Evolutionary conservation across 2,113 vertebrate genomes (phyloP), one percentile per base, ranked within the genome.

Genomic region (Myotis davidii): DNA sequence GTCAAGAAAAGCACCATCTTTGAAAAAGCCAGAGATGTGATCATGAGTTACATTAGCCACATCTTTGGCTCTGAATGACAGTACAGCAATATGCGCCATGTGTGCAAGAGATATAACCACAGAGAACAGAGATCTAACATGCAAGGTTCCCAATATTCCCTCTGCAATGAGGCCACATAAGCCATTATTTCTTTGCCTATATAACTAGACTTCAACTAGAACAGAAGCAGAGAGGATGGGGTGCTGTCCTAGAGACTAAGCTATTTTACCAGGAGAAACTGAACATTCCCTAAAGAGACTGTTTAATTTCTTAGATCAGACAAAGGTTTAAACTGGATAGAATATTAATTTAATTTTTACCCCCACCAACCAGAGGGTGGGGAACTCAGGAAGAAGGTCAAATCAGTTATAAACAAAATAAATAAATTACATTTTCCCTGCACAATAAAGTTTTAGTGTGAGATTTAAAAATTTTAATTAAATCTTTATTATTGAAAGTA

Each of bases 341-440:
- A 4, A 64, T 29, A 88, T 85, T 52, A 74, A 73, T 16, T 72
- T 85, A 79, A 59, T 64, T 87, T 70, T 74, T 92, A 69, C 21
- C 17, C 32, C n/a, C 32, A 89, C 34, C 16, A 91, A 32, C 20
- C 4, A 79, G 48, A 10, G 12, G 8, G 25, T 86, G 14, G 52
- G 12, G 5, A 54, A 88, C 3, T 91, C 18, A 78, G 74, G 39
- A 83, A 21, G 67, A 67, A 74, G 39, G 18, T 18, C 29, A 94
- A 45, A 76, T 85, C 69, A 52, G 16, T 69, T 81, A 45, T 76
- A 88, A 18, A 79, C 45, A 42, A 89, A 88, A 77, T 54, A 94
- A 79, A 69, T 72, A 65, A 52, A 39, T 91, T 81, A 21, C 25
- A 90, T 81, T 91, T 91, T 94, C 65, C 74, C 50, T 64, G 18